Percentiles rank a stretch among this genome's conserved stretches.
These are phyloP conservation scores for Coregonus suidteri DNA, from an alignment of 2,797 vertebrate species.

Conservation along the genomic window DNA sequence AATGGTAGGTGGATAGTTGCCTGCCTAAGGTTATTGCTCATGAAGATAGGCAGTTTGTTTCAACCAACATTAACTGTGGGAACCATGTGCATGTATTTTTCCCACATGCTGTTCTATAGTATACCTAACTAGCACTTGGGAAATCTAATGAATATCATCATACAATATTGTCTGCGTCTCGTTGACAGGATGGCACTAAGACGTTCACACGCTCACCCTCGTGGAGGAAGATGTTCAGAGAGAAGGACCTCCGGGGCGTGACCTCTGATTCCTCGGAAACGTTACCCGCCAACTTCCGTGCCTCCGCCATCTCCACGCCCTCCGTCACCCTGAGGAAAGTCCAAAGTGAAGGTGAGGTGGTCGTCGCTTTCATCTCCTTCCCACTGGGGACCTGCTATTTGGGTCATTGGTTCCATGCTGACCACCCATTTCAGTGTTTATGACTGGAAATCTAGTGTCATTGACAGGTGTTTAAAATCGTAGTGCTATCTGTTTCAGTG, in stretches of 20 bases:
- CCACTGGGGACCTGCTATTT: constrained; percentile 7
- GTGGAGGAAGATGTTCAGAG: constrained; percentile 93
- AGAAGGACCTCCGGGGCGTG: constrained; percentile 90
- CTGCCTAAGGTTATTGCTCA: neutral
- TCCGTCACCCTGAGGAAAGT: constrained; percentile 90
- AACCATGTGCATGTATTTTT: neutral
- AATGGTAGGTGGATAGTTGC: too few species aligned
- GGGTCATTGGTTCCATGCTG: constrained; percentile 2
- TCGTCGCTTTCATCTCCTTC: too few species aligned
- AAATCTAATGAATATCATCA: neutral
- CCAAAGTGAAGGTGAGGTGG: constrained; percentile 84
- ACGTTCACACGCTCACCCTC: constrained; percentile 91
- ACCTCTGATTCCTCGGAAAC: constrained; percentile 91
- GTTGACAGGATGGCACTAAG: constrained; percentile 83
- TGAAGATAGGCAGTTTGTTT: neutral
- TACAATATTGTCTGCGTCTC: constrained; percentile 18
- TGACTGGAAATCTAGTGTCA: neutral
- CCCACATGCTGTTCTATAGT: neutral
- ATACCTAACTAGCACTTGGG: neutral
- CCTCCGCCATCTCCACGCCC: constrained; percentile 87
- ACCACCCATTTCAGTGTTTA: neutral
- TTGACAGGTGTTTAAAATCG: neutral
- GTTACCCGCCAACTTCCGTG: constrained; percentile 91
- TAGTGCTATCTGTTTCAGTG: constrained; percentile 57
- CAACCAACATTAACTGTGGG: neutral